Evolutionary conservation across 2,888 invertebrate genomes (phyloP).

Genomic region (Heliconius hortense): DNA sequence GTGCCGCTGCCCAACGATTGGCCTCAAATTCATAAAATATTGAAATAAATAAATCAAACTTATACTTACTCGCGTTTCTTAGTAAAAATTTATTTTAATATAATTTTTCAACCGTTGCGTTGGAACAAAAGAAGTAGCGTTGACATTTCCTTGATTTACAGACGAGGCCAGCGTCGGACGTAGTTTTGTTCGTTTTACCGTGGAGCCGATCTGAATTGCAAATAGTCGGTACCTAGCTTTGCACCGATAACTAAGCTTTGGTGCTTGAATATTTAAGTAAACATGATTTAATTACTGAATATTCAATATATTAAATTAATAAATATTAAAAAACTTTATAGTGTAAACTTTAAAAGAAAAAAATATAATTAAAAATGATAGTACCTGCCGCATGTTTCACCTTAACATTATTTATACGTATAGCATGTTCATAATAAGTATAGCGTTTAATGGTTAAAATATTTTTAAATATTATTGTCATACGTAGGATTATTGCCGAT

Average conservation of each 20-base stretch:
- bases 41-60: too few species aligned
- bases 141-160: conserved; percentile 23
- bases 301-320: conserved; percentile 4
- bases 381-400: too few species aligned
- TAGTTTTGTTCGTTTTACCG: conserved; percentile 14
- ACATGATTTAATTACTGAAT: background rate
- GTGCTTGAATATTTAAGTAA: conserved; percentile 7
- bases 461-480: too few species aligned
- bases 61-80: too few species aligned
- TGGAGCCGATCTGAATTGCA: conserved; percentile 22
- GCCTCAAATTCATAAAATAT: too few species aligned
- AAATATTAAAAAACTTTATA: background rate
- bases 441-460: too few species aligned
- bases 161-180: conserved; percentile 11
- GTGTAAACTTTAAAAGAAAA: background rate
- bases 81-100: background rate
- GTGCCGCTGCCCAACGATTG: too few species aligned
- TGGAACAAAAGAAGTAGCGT: background rate
- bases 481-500: background rate
- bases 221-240: conserved; percentile 15
- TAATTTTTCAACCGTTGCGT: background rate
- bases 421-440: too few species aligned
- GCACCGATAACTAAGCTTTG: conserved; percentile 15
- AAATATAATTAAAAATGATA: background rate
- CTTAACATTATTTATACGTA: too few species aligned